These are phyloP conservation scores for Podarcis siculus DNA, from an alignment of 2,797 vertebrate species.

Conservation along the genomic window DNA sequence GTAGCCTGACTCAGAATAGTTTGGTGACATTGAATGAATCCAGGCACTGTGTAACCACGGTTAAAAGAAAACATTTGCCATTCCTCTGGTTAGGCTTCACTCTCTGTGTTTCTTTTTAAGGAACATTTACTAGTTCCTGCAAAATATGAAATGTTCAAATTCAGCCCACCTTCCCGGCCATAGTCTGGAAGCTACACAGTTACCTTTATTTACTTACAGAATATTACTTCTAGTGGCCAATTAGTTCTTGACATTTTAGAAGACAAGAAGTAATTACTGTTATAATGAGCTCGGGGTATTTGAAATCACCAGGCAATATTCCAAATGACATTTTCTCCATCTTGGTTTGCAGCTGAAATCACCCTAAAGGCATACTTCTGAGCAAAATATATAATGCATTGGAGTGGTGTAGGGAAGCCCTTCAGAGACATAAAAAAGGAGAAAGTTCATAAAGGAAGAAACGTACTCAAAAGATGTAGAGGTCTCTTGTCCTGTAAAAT, in stretches of 20 bases:
- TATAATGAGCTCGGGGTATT: slow-evolving; percentile 66
- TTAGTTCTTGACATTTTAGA: slow-evolving; percentile 43
- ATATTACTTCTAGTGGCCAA: slow-evolving; percentile 46
- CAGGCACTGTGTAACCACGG: background rate
- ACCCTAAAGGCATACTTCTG: background rate
- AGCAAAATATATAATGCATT: no score
- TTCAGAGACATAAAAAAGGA: background rate
- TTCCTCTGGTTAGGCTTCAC: background rate
- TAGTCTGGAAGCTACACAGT: slow-evolving; percentile 64
- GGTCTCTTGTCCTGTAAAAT: background rate
- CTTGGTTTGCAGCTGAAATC: slow-evolving; percentile 21
- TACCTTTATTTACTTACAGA: slow-evolving; percentile 51
- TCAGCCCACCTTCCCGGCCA: slow-evolving; percentile 17
- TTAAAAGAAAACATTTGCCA: background rate
- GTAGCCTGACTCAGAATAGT: background rate
- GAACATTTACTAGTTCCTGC: slow-evolving; percentile 7
- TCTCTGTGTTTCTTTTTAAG: slow-evolving; percentile 8
- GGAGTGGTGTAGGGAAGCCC: background rate
- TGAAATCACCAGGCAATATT: slow-evolving; percentile 69
- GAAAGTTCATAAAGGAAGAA: background rate
- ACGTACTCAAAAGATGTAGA: background rate
- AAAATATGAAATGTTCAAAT: background rate
- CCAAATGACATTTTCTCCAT: slow-evolving; percentile 49
- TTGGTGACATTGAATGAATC: background rate
- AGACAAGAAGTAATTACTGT: slow-evolving; percentile 44